Evolutionary conservation across 2,888 invertebrate genomes (phyloP), one percentile per base, ranked within the genome.

Genomic region (Theodoxus fluviatilis): DNA sequence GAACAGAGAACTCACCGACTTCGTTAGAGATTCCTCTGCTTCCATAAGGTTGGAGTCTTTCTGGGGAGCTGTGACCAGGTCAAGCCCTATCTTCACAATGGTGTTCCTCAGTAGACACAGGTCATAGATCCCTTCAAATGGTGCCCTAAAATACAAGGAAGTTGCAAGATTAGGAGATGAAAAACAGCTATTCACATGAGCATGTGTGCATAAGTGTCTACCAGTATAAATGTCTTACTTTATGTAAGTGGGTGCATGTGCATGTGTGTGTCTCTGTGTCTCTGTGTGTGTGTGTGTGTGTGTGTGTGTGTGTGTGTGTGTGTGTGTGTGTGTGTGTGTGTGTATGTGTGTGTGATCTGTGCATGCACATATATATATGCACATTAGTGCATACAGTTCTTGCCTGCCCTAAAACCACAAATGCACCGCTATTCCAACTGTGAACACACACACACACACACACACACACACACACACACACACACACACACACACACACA

Each of bases 11-110:
- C 85, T 78, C 76, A 86, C 86, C 64, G 80, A 80, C 71, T 79
- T 81, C 47, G 81, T 80, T 40, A 88, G 84, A 18, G 92, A 92
- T 71, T 92, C 91, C 68, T 94, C 93, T 1, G 95, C 92, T 82
- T 94, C 94, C 0, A 94, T 94, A 88, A 96, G 95, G 75, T 74
- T 70, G 9, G 76, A 70, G 55, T 95, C 96, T 52, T 95, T 90
- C 87, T 95, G 95, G n/a, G 94, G 94, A 82, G 93, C 92, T 7
- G 94, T 94, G 31, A 96, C 94, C 89, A 96, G 92, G 87, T 95
- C 94, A 78, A 96, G 89, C 55, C 94, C 92, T 75, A 94, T 88
- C 83, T 92, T 91, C 78, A 96, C 89, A 80, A 96, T 89, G 81
- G 92, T 91, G 70, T 90, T 90, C 79, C 94, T 91, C 67, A 91